Base-by-base conservation (phyloP, 2,888 invertebrate species). In the Phyto melanocephala region DNA sequence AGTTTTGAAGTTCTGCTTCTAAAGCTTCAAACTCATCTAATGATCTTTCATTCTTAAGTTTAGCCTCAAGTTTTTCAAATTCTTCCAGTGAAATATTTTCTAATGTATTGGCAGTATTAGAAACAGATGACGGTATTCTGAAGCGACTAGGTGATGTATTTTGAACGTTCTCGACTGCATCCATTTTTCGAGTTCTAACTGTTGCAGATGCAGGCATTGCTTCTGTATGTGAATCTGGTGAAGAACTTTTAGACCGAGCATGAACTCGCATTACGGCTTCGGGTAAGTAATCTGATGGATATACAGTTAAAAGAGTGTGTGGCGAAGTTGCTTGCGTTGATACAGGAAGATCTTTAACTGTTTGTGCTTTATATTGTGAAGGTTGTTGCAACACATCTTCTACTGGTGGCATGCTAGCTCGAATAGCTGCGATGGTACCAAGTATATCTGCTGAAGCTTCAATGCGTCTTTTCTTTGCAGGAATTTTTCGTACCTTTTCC, bases 381-480 rank as follows among this genome's bases (percentile, higher is more conserved):
- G 67, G 67, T 10, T 52, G 67, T 10, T 11, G 37, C 13, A 37
- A 24, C 2, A 63, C 17, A 17, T 67, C 67, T 17, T 52, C 62
- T 15, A 52, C 28, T 37, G 58, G 52, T 1, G 71, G 58, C 45
- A 77, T 45, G 24, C 65, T 76, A 17, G 22, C 68, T 17, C 77
- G 15, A 40, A 81, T 81, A 1, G 72, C 81, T 17, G 47, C 81
- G 40, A 81, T 47, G 40, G 47, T 62, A 15, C 81, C 81, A 13
- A 81, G 6, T 15, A 77, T 47, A 4, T 81, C 81, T 22, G 72
- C 60, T 1, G 81, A 42, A 7, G 54, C 35, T 10, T 68, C n/a
- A 47, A 74, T 10, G 15, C 13, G 50, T 11, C 77, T 72, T 58
- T 52, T 45, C 52, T 47, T 17, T 1, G n/a, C 0, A 10, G 76